phyloP scores from a whole-genome alignment of 2,797 vertebrate species.

The Hoplostethus atlanticus region DNA sequence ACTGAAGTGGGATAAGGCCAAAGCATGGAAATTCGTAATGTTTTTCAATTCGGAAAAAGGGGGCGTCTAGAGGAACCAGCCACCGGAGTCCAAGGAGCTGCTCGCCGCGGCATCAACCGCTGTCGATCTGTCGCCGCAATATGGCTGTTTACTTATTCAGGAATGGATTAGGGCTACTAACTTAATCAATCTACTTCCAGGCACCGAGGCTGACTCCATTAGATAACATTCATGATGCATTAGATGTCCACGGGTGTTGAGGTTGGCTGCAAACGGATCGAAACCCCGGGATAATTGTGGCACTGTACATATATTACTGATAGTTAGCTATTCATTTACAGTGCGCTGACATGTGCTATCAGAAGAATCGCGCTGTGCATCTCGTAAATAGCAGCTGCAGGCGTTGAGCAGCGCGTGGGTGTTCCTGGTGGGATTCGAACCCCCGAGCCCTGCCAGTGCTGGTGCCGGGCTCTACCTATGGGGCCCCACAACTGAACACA shows the following conservation, averaged over 20 bases:
- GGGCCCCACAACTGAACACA: slow-evolving; percentile 15
- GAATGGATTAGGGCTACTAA: slow-evolving; percentile 75
- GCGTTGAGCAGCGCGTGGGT: slow-evolving; percentile 30
- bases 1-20: slow-evolving; percentile 52
- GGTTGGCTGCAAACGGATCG: slow-evolving; percentile 58
- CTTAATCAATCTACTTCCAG: slow-evolving; percentile 78
- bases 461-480: slow-evolving; percentile 17
- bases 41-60: slow-evolving; percentile 30
- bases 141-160: slow-evolving; percentile 80
- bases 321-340: slow-evolving; percentile 41
- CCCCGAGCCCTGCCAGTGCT: slow-evolving; percentile 12
- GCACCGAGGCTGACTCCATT: slow-evolving; percentile 72
- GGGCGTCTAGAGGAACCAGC: slow-evolving; percentile 24
- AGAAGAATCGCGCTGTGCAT: slow-evolving; percentile 22
- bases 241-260: slow-evolving; percentile 65
- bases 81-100: slow-evolving; percentile 7
- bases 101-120: slow-evolving; percentile 33
- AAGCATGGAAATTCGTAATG: slow-evolving; percentile 45
- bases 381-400: slow-evolving; percentile 33
- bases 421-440: slow-evolving; percentile 29
- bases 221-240: slow-evolving; percentile 82
- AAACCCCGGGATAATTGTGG: slow-evolving; percentile 43
- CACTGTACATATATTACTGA: slow-evolving; percentile 1
- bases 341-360: slow-evolving; percentile 20
- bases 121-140: slow-evolving; percentile 48